Conservation (phyloP, 2,113 vertebrate species). For the Strigops habroptila region DNA sequence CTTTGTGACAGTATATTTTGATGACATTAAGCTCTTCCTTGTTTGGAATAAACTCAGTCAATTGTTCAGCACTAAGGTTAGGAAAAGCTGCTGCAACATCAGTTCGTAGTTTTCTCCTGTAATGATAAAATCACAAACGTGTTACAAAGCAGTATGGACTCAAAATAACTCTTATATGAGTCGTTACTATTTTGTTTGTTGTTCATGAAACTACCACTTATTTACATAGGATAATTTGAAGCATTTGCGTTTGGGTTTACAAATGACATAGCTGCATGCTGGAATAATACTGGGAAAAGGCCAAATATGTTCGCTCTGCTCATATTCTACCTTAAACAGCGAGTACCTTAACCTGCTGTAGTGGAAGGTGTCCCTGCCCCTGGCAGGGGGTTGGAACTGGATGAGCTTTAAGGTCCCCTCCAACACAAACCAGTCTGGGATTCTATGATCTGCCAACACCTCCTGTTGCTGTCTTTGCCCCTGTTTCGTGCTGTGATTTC, state of each 20-base stretch:
- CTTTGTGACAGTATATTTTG: slow-evolving; percentile 88
- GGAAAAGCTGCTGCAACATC: slow-evolving; percentile 84
- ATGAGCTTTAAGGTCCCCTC: not conserved
- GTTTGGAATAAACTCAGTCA: slow-evolving; percentile 84
- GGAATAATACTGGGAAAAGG: not conserved
- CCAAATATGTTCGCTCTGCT: rapidly evolving
- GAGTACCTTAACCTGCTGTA: too few relatives aligned
- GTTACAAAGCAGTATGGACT: not conserved
- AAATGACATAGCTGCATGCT: rapidly evolving
- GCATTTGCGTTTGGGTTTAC: not conserved
- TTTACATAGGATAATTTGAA: not conserved
- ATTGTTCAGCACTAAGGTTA: slow-evolving; percentile 75
- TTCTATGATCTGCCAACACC: not conserved
- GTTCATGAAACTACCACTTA: not conserved
- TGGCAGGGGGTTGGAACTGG: not conserved
- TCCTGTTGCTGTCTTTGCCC: not conserved
- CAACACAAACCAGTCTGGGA: not conserved
- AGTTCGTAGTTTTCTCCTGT: slow-evolving; percentile 84
- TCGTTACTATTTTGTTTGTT: not conserved
- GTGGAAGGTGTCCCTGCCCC: not conserved
- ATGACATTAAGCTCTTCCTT: slow-evolving; percentile 91
- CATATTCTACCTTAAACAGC: not conserved
- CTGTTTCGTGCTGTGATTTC: not conserved
- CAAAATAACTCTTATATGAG: not conserved
- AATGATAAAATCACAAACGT: not conserved